These are phyloP conservation scores for Globia sparganii DNA, from an alignment of 2,888 invertebrate species.

Conservation along the genomic window DNA sequence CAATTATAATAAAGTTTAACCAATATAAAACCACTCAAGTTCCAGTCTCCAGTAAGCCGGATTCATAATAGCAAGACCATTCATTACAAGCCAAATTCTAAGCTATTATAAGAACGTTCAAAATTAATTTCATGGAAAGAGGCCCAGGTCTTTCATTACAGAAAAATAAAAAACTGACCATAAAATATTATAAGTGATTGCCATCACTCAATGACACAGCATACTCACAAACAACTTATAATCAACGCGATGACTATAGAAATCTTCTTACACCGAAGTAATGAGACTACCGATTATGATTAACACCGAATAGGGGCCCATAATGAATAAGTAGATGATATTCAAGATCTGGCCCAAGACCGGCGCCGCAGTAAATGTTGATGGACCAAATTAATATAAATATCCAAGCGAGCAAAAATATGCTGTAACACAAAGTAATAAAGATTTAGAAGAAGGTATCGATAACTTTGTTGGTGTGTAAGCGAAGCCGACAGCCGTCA, in stretches of 20 bases:
- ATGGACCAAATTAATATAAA: slow-evolving; percentile 65
- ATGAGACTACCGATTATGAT: slow-evolving; percentile 86
- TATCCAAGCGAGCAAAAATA: slow-evolving; percentile 59
- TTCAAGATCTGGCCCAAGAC: slow-evolving; percentile 87
- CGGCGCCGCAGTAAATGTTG: slow-evolving; percentile 87
- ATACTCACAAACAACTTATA: slow-evolving; percentile 74
- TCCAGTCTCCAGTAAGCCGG: background rate
- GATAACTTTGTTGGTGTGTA: slow-evolving; percentile 76
- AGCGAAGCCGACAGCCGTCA: slow-evolving; percentile 90
- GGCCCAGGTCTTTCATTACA: slow-evolving; percentile 45
- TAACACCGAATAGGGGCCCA: slow-evolving; percentile 87
- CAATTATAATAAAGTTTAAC: background rate
- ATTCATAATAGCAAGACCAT: slow-evolving; percentile 28
- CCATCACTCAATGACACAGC: slow-evolving; percentile 72
- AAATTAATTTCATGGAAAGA: slow-evolving; percentile 52
- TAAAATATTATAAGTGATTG: slow-evolving; percentile 67
- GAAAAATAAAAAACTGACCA: slow-evolving; percentile 56
- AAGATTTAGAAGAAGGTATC: slow-evolving; percentile 32
- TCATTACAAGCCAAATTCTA: slow-evolving; percentile 33
- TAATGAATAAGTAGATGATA: slow-evolving; percentile 90
- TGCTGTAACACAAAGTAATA: slow-evolving; percentile 58
- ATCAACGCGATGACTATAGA: slow-evolving; percentile 73
- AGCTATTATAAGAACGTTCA: slow-evolving; percentile 36
- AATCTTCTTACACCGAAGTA: slow-evolving; percentile 76
- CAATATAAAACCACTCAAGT: background rate